Evolutionary conservation across 2,797 vertebrate genomes (phyloP), one percentile per base, ranked within the genome.

Genomic region (Bucorvus abyssinicus): DNA sequence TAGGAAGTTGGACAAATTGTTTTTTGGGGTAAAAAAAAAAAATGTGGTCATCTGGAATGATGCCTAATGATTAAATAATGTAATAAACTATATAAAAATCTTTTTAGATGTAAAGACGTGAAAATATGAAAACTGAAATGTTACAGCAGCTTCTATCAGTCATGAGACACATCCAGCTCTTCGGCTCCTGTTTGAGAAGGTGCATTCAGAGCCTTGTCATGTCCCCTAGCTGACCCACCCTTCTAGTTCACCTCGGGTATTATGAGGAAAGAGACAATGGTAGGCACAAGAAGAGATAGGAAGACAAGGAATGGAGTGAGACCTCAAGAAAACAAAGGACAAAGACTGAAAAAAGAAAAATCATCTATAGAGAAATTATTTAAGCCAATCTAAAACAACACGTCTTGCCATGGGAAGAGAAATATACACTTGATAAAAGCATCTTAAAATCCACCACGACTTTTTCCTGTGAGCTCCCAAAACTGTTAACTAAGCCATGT

Each of bases 1-100:
- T 42, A 78, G 38, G 75, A 90, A 30, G 26, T 70, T 73, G 40
- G 86, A 21, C 36, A 76, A 30, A 57, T 80, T 77, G 42, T 36
- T 74, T 67, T 47, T 1, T 5, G 6, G 8, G 0, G 1, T 4
- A 10, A 26, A 21, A 15, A 36, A 49, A 53, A 56, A 49, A 61
- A 5, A 45, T 21, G 9, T 44, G 9, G 34, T 45, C 27, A 38
- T 53, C 27, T 94, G 70, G 67, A 90, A 84, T 19, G 20, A 82
- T 52, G 70, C 26, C 29, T 81, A 86, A 87, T 65, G 59, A 76
- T 61, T 55, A 88, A 80, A 89, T 73, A 89, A 89, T 32, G 12
- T 53, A 87, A 89, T 75, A 85, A 89, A 53, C 9, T 40, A 47
- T 32, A 69, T 27, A 64, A 3, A 14, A 13, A 57, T 65, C 17